These are phyloP conservation scores for Bombylius discolor DNA, from an alignment of 2,888 invertebrate species.

Conservation along the genomic window DNA sequence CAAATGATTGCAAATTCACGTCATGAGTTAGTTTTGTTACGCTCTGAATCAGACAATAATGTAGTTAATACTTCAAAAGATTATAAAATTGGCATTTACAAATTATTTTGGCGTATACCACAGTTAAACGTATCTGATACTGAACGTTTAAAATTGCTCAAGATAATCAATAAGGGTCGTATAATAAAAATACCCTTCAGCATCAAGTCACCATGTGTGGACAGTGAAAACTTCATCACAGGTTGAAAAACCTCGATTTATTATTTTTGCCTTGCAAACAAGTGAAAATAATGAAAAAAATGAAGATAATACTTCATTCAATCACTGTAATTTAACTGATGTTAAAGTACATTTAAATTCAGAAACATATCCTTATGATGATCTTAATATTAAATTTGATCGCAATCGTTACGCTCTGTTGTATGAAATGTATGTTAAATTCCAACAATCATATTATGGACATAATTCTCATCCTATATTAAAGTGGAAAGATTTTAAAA, in stretches of 20 bases:
- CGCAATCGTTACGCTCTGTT: conserved; percentile 18
- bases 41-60: conserved; percentile 22
- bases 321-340: conserved; percentile 24
- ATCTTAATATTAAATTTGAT: conserved; percentile 22
- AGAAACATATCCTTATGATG: conserved; percentile 26
- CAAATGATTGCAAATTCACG: conserved; percentile 25
- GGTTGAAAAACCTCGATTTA: conserved; percentile 28
- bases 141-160: too few relatives aligned
- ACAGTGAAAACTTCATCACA: conserved; percentile 23
- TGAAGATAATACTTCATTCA: conserved; percentile 14
- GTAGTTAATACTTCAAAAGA: conserved; percentile 1
- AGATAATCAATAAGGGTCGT: not conserved
- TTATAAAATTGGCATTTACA: too few relatives aligned
- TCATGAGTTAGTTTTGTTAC: conserved; percentile 25
- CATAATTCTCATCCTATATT: too few relatives aligned
- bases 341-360: conserved; percentile 28
- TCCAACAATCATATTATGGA: conserved; percentile 16
- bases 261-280: conserved; percentile 29
- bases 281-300: conserved; percentile 21
- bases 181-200: not conserved
- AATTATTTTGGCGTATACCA: too few relatives aligned
- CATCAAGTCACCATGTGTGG: conserved; percentile 20
- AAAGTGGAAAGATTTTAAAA: not conserved
- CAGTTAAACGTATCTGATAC: too few relatives aligned
- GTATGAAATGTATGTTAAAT: conserved; percentile 20